A percentile compares a stretch with the other conserved stretches of the same genome.
phyloP scores from a whole-genome alignment of 2,113 vertebrate genomes.

The Colaptes auratus region DNA sequence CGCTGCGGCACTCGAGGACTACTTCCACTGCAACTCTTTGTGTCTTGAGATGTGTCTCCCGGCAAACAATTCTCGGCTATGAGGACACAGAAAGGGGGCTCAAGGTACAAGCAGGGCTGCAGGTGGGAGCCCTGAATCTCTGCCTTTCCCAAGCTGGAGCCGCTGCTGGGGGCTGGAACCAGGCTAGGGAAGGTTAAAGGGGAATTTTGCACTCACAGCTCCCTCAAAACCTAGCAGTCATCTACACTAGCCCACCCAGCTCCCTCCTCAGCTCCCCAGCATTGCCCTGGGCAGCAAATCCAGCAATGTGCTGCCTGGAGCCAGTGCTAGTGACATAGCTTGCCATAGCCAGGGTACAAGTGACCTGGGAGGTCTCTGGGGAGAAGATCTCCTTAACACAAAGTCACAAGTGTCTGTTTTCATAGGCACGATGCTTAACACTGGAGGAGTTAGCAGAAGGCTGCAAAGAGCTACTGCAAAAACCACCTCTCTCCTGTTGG shows the following conservation, averaged over 20 bases:
- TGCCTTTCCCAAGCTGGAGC: background rate
- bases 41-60: accelerated
- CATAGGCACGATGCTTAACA: accelerated
- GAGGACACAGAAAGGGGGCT: background rate
- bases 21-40: accelerated
- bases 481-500: background rate
- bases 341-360: background rate
- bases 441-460: accelerated
- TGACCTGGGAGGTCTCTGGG: background rate
- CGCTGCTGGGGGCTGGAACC: background rate
- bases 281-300: background rate
- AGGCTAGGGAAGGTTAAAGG: background rate
- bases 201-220: background rate
- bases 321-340: background rate
- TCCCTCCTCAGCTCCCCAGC: background rate
- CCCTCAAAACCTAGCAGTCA: background rate
- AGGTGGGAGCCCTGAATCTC: background rate
- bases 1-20: accelerated
- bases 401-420: background rate
- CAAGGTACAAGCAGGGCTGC: background rate
- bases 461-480: background rate
- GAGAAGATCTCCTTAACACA: background rate
- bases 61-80: background rate
- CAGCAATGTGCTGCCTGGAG: background rate
- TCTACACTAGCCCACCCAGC: background rate